phyloP scores from a whole-genome alignment of 2,113 vertebrate genomes.

The Nyctereutes procyonoides region DNA sequence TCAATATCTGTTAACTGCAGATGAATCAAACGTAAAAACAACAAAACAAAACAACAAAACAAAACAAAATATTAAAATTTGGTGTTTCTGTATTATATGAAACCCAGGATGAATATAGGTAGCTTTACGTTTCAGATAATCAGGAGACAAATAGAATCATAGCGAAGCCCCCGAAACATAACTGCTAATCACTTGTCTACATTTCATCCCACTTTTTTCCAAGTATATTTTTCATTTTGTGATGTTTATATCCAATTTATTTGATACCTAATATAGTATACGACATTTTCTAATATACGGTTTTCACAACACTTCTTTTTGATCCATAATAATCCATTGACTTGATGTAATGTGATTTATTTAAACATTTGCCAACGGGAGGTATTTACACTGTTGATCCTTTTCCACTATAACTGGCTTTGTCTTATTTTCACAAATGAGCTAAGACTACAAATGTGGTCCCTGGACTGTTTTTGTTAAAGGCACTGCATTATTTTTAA shows the following conservation, averaged over 20 bases:
- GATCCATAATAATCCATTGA: rapidly evolving
- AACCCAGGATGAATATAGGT: rapidly evolving
- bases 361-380: background rate
- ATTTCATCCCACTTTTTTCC: background rate
- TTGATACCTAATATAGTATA: background rate
- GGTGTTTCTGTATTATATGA: background rate
- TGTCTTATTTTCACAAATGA: background rate
- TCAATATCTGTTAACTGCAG: background rate
- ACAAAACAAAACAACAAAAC: too few relatives aligned
- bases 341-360: background rate
- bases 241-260: background rate
- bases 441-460: too few relatives aligned
- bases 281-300: background rate
- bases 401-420: background rate
- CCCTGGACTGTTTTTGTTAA: background rate
- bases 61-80: background rate
- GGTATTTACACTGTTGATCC: background rate
- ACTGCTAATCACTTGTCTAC: rapidly evolving
- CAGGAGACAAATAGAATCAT: rapidly evolving
- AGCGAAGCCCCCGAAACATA: rapidly evolving
- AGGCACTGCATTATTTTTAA: background rate
- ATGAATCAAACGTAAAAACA: background rate
- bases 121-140: background rate
- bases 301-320: background rate
- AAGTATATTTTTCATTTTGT: background rate